Evolutionary conservation across 2,888 invertebrate species (phyloP).

Genomic region (Seira ritae): DNA sequence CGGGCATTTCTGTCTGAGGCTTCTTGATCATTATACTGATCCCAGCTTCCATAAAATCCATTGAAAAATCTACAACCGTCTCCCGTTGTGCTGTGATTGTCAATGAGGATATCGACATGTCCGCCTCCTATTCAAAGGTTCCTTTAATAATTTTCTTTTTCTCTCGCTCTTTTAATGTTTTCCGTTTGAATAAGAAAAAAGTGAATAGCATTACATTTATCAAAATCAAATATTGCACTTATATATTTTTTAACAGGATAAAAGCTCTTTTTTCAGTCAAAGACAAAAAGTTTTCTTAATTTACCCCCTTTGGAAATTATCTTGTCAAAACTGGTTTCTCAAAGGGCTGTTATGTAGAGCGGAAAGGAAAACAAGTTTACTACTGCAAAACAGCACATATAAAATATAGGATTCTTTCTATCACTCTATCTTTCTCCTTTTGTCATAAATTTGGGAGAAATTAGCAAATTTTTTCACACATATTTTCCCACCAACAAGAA

Average conservation of each 20-base stretch:
- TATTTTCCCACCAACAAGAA: slow-evolving; percentile 4
- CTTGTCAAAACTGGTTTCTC: slow-evolving; percentile 17
- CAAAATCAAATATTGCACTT: neutral
- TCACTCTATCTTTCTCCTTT: slow-evolving; percentile 3
- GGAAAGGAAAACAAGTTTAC: neutral
- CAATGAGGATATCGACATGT: slow-evolving; percentile 91
- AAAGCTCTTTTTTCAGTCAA: neutral
- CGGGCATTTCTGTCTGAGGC: slow-evolving; percentile 83
- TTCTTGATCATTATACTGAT: slow-evolving; percentile 90
- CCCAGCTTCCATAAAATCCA: slow-evolving; percentile 95
- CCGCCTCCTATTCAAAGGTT: slow-evolving; percentile 82
- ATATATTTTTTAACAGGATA: neutral
- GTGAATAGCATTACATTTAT: no score
- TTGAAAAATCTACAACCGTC: slow-evolving; percentile 96
- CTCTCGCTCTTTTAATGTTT: no score
- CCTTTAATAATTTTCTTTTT: no score
- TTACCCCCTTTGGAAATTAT: slow-evolving; percentile 6
- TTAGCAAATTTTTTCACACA: slow-evolving; percentile 6
- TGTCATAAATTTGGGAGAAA: slow-evolving; percentile 15
- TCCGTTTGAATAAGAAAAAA: no score
- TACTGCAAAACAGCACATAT: slow-evolving; percentile 1
- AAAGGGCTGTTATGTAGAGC: neutral
- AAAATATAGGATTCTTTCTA: no score
- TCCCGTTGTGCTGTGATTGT: slow-evolving; percentile 94
- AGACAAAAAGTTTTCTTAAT: no score